These are phyloP conservation scores for Podarcis cretensis DNA, from an alignment of 2,113 vertebrate genomes.

Conservation along the genomic window DNA sequence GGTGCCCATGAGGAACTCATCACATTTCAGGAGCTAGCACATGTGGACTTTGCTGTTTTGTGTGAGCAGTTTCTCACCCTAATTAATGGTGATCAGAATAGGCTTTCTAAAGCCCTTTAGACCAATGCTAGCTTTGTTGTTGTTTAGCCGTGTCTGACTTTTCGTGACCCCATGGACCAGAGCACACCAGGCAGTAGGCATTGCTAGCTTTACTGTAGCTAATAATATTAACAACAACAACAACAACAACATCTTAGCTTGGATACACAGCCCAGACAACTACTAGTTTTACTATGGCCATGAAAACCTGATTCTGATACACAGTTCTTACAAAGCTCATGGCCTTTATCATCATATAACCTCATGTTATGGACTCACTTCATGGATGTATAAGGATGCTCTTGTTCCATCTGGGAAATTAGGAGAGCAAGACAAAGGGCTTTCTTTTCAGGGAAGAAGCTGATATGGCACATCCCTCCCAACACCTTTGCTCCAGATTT, in stretches of 20 bases:
- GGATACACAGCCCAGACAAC: neutral
- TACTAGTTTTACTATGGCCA: neutral
- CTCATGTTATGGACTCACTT: neutral
- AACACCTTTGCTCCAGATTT: neutral
- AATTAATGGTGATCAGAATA: neutral
- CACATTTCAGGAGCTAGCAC: too few relatives aligned
- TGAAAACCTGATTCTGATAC: neutral
- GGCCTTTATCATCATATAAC: neutral
- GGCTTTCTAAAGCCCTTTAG: neutral
- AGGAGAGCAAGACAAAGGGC: neutral
- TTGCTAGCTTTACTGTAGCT: neutral
- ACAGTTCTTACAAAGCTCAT: neutral
- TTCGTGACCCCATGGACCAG: too few relatives aligned
- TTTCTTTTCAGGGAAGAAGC: neutral
- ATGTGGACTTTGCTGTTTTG: too few relatives aligned
- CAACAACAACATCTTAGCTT: neutral
- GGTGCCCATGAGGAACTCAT: too few relatives aligned
- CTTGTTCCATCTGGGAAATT: neutral
- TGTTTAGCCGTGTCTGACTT: too few relatives aligned
- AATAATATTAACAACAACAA: too few relatives aligned
- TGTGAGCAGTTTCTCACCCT: too few relatives aligned
- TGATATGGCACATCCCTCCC: neutral
- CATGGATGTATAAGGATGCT: neutral
- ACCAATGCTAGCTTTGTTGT: neutral
- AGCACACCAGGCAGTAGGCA: too few relatives aligned